Conservation (phyloP, 2,888 invertebrate genomes). For the Drosophila pseudotakahashii region DNA sequence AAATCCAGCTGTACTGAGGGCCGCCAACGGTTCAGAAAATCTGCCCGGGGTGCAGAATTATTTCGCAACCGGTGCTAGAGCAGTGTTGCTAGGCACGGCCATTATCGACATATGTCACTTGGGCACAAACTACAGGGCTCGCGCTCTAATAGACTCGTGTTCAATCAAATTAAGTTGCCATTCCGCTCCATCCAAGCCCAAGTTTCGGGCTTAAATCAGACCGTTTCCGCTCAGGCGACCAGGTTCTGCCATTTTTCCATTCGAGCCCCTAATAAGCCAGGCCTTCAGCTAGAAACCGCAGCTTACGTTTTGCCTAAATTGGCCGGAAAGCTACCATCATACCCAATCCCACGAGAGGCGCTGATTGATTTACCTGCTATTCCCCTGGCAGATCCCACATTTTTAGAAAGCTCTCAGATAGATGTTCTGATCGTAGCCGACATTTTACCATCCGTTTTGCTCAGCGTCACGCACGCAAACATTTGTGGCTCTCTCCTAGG, state of each 20-base stretch:
- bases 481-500: too few species aligned
- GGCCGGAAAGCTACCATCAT: background rate
- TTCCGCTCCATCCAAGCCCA: background rate
- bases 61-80: background rate
- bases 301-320: background rate
- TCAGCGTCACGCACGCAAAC: too few species aligned
- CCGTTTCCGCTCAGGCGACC: background rate
- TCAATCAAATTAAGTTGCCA: background rate
- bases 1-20: too few species aligned
- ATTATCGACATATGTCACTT: background rate
- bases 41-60: background rate
- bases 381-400: background rate
- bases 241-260: background rate
- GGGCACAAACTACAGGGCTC: background rate
- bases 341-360: background rate
- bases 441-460: constrained; percentile 1
- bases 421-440: background rate
- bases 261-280: background rate
- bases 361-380: background rate
- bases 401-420: background rate
- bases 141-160: background rate
- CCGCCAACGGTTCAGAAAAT: too few species aligned
- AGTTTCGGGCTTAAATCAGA: constrained; percentile 1
- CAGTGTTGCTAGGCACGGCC: background rate
- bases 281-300: background rate